Conservation (phyloP, 2,113 vertebrate genomes). For the Lipophrys pholis region DNA sequence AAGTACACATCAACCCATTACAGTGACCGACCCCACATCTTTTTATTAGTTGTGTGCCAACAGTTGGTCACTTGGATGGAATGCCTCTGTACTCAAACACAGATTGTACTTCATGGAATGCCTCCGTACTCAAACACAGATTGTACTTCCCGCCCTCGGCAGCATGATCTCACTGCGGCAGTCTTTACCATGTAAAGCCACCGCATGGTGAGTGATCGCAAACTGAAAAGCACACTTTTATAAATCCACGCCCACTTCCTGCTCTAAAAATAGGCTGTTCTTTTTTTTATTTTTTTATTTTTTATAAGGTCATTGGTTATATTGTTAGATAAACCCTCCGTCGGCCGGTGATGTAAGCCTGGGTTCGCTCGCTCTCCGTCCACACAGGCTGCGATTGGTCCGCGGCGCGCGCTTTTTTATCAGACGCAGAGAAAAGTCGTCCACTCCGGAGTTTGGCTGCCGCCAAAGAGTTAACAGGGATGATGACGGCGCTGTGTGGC, state of each 20-base stretch:
- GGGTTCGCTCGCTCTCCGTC: conserved; percentile 43
- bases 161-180: not conserved
- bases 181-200: not conserved
- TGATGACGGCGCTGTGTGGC: not conserved
- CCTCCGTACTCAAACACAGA: too few relatives aligned
- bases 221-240: conserved; percentile 21
- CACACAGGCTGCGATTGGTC: conserved; percentile 29
- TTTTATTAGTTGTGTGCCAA: too few relatives aligned
- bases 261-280: conserved; percentile 46
- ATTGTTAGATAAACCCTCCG: conserved; percentile 41
- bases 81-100: too few relatives aligned
- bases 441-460: not conserved
- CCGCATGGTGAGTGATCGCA: not conserved
- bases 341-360: conserved; percentile 25
- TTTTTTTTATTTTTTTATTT: not conserved
- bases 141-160: too few relatives aligned
- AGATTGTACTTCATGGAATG: too few relatives aligned
- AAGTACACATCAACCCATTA: too few relatives aligned
- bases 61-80: too few relatives aligned
- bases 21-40: too few relatives aligned
- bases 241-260: conserved; percentile 8
- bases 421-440: conserved; percentile 37
- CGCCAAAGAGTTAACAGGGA: conserved; percentile 21
- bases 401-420: conserved; percentile 57
- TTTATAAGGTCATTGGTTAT: conserved; percentile 41